Conservation (phyloP, 2,888 invertebrate genomes). For the Poecilobothrus nobilitatus region DNA sequence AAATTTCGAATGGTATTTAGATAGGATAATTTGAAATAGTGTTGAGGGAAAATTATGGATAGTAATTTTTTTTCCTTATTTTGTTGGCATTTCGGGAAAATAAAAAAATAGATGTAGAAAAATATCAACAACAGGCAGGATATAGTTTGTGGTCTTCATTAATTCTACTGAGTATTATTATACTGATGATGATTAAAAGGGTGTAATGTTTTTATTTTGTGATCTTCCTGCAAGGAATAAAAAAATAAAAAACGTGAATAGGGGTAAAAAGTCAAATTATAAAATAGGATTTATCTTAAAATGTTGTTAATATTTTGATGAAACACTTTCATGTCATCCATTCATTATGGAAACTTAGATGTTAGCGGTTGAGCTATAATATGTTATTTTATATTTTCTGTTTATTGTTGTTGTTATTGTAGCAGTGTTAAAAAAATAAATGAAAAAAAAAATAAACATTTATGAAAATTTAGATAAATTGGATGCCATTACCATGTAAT, state of each 20-base stretch:
- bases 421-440: too few species aligned
- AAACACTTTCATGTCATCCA: neutral
- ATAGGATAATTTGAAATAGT: neutral
- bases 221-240: neutral
- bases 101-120: too few species aligned
- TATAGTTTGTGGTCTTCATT: neutral
- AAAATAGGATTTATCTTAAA: slow-evolving; percentile 3
- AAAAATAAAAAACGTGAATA: neutral
- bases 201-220: neutral
- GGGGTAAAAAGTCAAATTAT: too few species aligned
- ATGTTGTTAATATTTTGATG: neutral
- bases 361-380: too few species aligned
- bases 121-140: neutral
- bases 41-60: too few species aligned
- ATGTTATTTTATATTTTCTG: too few species aligned
- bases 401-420: too few species aligned
- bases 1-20: neutral
- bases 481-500: neutral
- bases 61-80: neutral
- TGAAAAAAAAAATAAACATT: too few species aligned
- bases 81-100: neutral
- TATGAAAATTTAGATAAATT: slow-evolving; percentile 4
- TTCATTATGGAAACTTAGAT: too few species aligned
- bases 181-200: neutral
- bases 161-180: neutral